These are phyloP conservation scores for Apodemus speciosus DNA, from an alignment of 2,113 vertebrate genomes.

Conservation along the genomic window DNA sequence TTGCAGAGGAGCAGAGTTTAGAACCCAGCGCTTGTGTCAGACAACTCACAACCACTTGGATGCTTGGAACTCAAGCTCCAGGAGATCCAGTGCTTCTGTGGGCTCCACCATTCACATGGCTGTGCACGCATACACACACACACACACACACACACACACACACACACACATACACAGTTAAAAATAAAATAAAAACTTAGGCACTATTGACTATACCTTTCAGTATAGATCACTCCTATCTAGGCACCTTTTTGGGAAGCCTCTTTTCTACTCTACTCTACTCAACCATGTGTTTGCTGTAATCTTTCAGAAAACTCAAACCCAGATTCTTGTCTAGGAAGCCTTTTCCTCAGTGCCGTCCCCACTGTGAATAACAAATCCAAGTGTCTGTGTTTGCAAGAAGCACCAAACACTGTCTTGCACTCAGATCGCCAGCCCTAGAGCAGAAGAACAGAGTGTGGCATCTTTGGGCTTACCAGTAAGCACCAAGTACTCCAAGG, in stretches of 20 bases:
- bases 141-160: not conserved
- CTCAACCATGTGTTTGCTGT: not conserved
- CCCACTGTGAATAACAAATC: constrained; percentile 45
- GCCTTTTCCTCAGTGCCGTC: not conserved
- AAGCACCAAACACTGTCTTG: not conserved
- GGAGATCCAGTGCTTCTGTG: not conserved
- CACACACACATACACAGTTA: not conserved
- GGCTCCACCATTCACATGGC: too few relatives aligned
- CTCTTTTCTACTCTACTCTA: constrained; percentile 7
- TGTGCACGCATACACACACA: not conserved
- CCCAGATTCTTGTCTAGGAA: not conserved
- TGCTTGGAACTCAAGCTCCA: not conserved
- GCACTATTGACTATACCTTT: not conserved
- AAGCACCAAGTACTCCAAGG: not conserved
- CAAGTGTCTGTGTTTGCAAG: not conserved
- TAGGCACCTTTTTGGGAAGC: not conserved
- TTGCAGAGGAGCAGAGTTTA: not conserved
- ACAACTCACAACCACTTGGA: not conserved
- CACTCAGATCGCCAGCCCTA: not conserved
- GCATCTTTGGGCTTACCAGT: not conserved
- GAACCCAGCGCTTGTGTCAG: not conserved
- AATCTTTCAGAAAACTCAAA: not conserved
- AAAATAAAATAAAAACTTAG: not conserved
- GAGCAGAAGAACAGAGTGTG: not conserved
- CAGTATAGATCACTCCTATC: not conserved